Evolutionary conservation across 2,888 invertebrate species (phyloP).

Genomic region (Pyrgus malvae): DNA sequence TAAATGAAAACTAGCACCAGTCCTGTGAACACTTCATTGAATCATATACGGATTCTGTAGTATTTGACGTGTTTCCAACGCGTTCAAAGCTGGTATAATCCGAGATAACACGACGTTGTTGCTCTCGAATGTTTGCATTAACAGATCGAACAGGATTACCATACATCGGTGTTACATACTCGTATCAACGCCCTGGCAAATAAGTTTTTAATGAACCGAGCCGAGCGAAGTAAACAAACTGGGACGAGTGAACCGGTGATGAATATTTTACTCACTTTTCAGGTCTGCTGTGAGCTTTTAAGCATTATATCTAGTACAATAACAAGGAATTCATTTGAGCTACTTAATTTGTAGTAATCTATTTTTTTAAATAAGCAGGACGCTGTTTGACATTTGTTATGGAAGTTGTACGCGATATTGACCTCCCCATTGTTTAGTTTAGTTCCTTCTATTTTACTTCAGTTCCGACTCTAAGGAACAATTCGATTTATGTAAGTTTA

Average conservation of each 20-base stretch:
- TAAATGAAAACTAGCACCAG: slow-evolving; percentile 3
- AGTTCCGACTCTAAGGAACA: too few species aligned
- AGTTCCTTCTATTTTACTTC: too few species aligned
- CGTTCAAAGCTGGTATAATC: slow-evolving; percentile 51
- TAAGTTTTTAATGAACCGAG: slow-evolving; percentile 36
- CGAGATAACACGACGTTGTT: slow-evolving; percentile 45
- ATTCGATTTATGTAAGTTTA: too few species aligned
- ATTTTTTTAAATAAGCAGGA: too few species aligned
- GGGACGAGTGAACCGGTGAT: neutral
- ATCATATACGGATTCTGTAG: slow-evolving; percentile 37
- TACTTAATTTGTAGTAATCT: too few species aligned
- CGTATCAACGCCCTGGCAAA: slow-evolving; percentile 23
- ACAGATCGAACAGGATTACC: slow-evolving; percentile 45
- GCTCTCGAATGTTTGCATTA: slow-evolving; percentile 45
- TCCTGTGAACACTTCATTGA: slow-evolving; percentile 23
- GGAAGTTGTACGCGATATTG: too few species aligned
- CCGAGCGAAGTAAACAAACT: slow-evolving; percentile 29
- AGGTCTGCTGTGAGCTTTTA: neutral
- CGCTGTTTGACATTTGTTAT: too few species aligned
- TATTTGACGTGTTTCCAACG: slow-evolving; percentile 50
- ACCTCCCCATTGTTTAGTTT: too few species aligned
- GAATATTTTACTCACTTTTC: slow-evolving; percentile 10
- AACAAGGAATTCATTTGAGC: neutral
- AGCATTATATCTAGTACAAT: neutral
- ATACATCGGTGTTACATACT: slow-evolving; percentile 19